These are phyloP conservation scores for Drosophila fulvimacula DNA, from an alignment of 2,888 invertebrate genomes.

Conservation along the genomic window DNA sequence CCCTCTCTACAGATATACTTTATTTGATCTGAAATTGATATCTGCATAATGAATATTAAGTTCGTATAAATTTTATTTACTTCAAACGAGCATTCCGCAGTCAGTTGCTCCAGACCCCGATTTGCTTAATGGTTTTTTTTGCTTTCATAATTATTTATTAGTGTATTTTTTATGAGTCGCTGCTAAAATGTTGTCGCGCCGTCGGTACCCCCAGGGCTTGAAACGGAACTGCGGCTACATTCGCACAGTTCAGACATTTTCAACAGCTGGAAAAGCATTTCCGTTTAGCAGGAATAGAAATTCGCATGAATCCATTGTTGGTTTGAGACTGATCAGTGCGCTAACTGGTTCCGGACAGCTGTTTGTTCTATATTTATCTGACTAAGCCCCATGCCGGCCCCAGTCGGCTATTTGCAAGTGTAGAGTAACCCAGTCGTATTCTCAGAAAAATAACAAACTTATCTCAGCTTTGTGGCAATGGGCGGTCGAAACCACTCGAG, in stretches of 20 bases:
- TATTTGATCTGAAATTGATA: too few relatives aligned
- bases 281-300: conserved; percentile 61
- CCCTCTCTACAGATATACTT: not conserved
- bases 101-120: not conserved
- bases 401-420: conserved; percentile 21
- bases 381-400: conserved; percentile 42
- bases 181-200: conserved; percentile 39
- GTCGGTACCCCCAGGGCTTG: conserved; percentile 19
- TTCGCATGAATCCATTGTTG: conserved; percentile 47
- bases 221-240: conserved; percentile 41
- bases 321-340: conserved; percentile 15
- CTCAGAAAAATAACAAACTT: conserved; percentile 41
- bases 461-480: conserved; percentile 27
- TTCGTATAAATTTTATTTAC: not conserved
- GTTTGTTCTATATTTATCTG: conserved; percentile 33
- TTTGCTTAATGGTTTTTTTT: conserved; percentile 1
- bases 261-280: conserved; percentile 61
- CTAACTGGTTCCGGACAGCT: conserved; percentile 47
- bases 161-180: conserved; percentile 15
- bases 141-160: not conserved
- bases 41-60: too few relatives aligned
- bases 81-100: not conserved
- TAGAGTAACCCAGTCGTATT: conserved; percentile 20
- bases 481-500: conserved; percentile 40
- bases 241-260: conserved; percentile 6